Conservation (phyloP, 2,113 vertebrate species). For the Vidua macroura region DNA sequence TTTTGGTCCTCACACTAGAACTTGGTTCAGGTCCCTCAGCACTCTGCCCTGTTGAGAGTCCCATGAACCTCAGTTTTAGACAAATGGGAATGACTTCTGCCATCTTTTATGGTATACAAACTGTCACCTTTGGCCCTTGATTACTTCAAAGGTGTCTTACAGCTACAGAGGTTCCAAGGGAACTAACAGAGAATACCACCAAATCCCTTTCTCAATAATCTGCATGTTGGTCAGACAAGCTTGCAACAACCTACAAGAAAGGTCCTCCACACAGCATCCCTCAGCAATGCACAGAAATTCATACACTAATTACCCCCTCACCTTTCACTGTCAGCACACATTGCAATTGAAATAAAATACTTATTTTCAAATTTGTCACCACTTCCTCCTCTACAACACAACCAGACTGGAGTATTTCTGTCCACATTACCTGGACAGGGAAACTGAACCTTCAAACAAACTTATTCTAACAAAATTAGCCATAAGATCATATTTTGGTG, state of each 20-base stretch:
- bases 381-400: neutral
- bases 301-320: neutral
- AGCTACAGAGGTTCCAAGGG: neutral
- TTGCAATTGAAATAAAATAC: neutral
- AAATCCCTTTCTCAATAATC: neutral
- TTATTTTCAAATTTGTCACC: neutral
- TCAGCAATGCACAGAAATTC: neutral
- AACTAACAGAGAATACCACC: neutral
- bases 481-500: neutral
- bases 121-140: neutral
- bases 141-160: neutral
- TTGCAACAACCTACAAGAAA: neutral
- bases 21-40: neutral
- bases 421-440: neutral
- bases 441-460: neutral
- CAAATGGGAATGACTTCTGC: neutral
- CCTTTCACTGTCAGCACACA: neutral
- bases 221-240: accelerated
- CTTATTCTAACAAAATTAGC: neutral
- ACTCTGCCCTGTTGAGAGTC: accelerated
- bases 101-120: neutral
- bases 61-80: neutral
- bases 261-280: neutral
- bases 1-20: neutral
- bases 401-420: neutral